These are phyloP conservation scores for Acinonyx jubatus DNA, from an alignment of 2,113 vertebrate genomes.

Conservation along the genomic window DNA sequence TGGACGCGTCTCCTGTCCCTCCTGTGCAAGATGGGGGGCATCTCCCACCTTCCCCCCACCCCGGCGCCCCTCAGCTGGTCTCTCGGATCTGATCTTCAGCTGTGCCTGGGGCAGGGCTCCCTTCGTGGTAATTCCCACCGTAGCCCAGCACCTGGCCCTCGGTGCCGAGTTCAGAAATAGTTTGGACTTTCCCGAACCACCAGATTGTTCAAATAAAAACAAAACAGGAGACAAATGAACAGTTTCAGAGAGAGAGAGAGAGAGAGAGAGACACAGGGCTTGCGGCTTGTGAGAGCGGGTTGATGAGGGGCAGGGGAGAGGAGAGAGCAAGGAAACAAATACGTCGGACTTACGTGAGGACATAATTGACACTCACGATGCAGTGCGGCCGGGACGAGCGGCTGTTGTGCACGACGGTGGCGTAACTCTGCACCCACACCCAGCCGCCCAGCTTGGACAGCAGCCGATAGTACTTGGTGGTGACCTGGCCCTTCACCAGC, in stretches of 20 bases:
- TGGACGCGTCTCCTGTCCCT: fast-evolving
- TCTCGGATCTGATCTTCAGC: not conserved
- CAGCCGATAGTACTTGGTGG: slow-evolving; percentile 95
- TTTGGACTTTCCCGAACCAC: not conserved
- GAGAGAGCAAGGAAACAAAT: slow-evolving; percentile 70
- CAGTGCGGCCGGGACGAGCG: slow-evolving; percentile 97
- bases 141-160: not conserved
- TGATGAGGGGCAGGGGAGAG: not conserved
- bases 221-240: slow-evolving; percentile 42
- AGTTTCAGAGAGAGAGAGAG: not conserved
- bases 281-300: fast-evolving
- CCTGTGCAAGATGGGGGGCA: not conserved
- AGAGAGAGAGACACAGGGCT: not conserved
- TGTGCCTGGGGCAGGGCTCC: fast-evolving
- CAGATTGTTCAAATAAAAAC: not conserved
- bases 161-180: not conserved
- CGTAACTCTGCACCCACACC: slow-evolving; percentile 98
- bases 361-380: slow-evolving; percentile 98
- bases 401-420: slow-evolving; percentile 97
- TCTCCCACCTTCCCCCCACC: fast-evolving
- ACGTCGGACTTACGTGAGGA: slow-evolving; percentile 94
- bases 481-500: slow-evolving; percentile 96
- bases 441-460: slow-evolving; percentile 95
- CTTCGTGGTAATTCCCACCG: fast-evolving
- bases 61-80: not conserved